Evolutionary conservation across 1,140 invertebrate genomes (phyloP), one percentile per base, ranked within the genome.

Genomic region (Mya arenaria): DNA sequence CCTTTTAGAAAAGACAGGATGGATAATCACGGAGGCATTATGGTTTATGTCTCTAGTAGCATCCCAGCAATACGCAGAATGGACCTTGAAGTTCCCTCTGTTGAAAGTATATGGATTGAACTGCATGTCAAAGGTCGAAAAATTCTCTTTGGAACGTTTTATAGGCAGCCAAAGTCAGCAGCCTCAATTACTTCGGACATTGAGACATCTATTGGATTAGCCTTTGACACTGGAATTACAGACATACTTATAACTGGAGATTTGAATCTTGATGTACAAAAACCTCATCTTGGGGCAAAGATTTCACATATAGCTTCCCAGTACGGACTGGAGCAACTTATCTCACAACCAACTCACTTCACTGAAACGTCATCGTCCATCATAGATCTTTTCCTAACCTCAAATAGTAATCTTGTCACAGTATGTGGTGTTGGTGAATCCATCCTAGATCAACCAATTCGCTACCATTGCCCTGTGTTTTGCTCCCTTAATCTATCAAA

Each of bases 51-150:
- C 8, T 32, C 30, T 32, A 28, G 34, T 32, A 17, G 13, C 25
- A n/a, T 60, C 10, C 17, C 58, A 4, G 58, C 58, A 10, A 60
- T 60, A 10, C 10, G 23, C n/a, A 56, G 52, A 17, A 28, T n/a
- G 4, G 17, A 28, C 34, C 10, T 25, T 6, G 19, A 60, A 4
- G 58, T 25, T 2, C 30, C 13, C 4, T 25, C 8, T 8, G n/a
- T 65, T 36, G 62, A 65, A 36, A 37, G 62, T 36, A 8, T 65
- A 6, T 65, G 62, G 62, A n/a, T 65, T 5, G 62, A 65, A 36
- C 30, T 65, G 19, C 30, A n/a, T 4, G 23, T 34, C 8, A 65
- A 65, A 65, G 17, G 41, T 6, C 19, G 28, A 17, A 2, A 10
- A 4, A 34, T 65, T 17, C 30, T 65, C 13, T 36, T 36, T 36